Evolutionary conservation across 2,113 vertebrate species (phyloP).

Genomic region (Chloebia gouldiae): DNA sequence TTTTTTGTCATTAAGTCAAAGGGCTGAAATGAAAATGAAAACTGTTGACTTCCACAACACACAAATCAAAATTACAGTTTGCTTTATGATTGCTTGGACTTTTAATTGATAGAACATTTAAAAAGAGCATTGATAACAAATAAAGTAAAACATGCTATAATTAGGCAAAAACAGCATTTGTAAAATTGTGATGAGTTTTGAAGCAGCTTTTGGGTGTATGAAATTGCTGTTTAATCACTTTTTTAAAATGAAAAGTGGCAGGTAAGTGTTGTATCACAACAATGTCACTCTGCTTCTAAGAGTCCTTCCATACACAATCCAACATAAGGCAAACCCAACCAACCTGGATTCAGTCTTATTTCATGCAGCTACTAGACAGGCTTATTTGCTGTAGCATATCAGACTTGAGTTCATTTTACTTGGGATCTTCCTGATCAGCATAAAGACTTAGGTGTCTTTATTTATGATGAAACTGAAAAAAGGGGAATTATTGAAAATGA

Average conservation of each 20-base stretch:
- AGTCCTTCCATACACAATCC: neutral
- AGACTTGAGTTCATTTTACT: neutral
- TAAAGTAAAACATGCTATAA: neutral
- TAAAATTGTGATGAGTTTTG: constrained; percentile 1
- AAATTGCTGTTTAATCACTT: neutral
- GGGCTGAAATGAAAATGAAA: neutral
- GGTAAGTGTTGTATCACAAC: neutral
- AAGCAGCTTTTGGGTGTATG: neutral
- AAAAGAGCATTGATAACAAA: neutral
- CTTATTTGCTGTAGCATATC: neutral
- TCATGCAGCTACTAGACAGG: neutral
- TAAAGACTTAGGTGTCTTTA: neutral
- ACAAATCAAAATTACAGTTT: constrained; percentile 24
- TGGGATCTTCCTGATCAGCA: neutral
- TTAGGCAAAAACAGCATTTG: neutral
- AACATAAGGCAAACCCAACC: neutral
- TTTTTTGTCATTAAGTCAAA: neutral
- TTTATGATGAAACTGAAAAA: neutral
- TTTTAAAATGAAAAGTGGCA: neutral
- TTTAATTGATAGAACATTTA: neutral
- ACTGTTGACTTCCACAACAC: neutral
- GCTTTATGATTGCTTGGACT: neutral
- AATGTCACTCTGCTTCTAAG: neutral
- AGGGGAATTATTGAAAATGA: neutral
- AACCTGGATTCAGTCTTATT: neutral